These are phyloP conservation scores for Hylaeus anthracinus DNA, from an alignment of 1,140 invertebrate genomes.

Conservation along the genomic window DNA sequence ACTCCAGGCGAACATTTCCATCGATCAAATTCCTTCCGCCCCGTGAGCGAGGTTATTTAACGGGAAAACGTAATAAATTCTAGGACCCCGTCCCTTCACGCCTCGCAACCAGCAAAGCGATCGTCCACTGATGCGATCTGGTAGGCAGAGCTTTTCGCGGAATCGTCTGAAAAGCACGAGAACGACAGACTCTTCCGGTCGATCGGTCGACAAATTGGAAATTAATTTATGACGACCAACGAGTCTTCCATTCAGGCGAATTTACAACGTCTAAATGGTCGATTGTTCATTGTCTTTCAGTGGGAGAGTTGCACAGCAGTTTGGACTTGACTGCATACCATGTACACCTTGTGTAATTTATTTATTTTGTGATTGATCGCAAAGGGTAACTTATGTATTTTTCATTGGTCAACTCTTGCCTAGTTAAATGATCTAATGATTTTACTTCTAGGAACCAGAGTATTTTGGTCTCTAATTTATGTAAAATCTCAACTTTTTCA, in stretches of 20 bases:
- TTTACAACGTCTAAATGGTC: not conserved
- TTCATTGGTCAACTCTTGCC: too few species aligned
- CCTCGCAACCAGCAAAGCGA: constrained; percentile 19
- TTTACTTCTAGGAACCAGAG: too few species aligned
- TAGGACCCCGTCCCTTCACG: constrained; percentile 14
- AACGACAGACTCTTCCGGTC: not conserved
- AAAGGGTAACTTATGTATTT: too few species aligned
- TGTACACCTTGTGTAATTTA: too few species aligned
- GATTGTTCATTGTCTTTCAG: constrained; percentile 20
- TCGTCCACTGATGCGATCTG: not conserved
- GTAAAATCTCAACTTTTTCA: not conserved
- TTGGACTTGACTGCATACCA: too few species aligned
- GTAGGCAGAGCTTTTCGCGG: not conserved
- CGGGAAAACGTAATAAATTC: constrained; percentile 53
- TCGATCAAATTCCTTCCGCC: constrained; percentile 53
- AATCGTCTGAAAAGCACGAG: not conserved
- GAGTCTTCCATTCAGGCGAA: not conserved
- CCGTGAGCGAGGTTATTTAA: constrained; percentile 45
- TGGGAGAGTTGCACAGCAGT: too few species aligned
- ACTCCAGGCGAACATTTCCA: constrained; percentile 45
- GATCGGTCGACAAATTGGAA: constrained; percentile 4
- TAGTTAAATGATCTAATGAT: too few species aligned
- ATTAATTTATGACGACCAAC: constrained; percentile 25
- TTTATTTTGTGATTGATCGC: too few species aligned
- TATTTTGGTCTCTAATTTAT: too few species aligned